Base-by-base conservation (phyloP, 1,140 invertebrate species). In the Formica selysi region DNA sequence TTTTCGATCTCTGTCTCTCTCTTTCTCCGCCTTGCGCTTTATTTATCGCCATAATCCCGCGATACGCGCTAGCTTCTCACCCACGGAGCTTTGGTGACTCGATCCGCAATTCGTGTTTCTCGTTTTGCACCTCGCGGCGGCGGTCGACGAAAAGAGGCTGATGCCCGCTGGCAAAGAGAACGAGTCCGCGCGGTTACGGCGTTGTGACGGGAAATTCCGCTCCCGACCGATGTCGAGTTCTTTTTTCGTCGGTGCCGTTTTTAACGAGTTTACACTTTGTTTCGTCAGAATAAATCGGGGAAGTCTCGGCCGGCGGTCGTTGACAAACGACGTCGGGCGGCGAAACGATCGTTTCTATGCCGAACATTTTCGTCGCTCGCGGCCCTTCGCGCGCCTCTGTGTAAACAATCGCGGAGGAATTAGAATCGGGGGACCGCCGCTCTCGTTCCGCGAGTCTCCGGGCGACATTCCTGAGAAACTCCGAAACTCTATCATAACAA, bases 41-140 rank as follows among this genome's bases (percentile, higher is more conserved):
- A 89, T 89, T 90, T 90, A 86, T 90, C 89, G 76, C 19, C 64
- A 86, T 87, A 87, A 90, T 90, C 89, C 87, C 51, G 71, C 85
- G 68, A 89, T 88, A 86, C 57, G 86, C 57, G 36, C 19, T 59
- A 59, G 36, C 48, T 80, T 70, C 73, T 79, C 76, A 48, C 36
- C 36, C 19, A 65, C 74, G 26, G 81, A 79, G 76, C 64, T 62
- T 68, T 29, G 36, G 54, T 44, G 74, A 87, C 64, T 89, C n/a
- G 26, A 44, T 41, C 19, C 44, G 59, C 29, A 67, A 26, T 62
- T 76, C 68, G 44, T 32, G 26, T 6, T 41, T 48, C 57, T 67
- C 65, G 70, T 76, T 76, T 29, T 73, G 61, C 61, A 38, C 48
- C 54, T 87, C 48, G 32, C 32, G 32, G 29, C 51, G 13, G 44